A percentile compares a stretch with the other conserved stretches of the same genome.
Evolutionary conservation across 2,888 invertebrate species (phyloP).

Genomic region (Tipula lateralis): DNA sequence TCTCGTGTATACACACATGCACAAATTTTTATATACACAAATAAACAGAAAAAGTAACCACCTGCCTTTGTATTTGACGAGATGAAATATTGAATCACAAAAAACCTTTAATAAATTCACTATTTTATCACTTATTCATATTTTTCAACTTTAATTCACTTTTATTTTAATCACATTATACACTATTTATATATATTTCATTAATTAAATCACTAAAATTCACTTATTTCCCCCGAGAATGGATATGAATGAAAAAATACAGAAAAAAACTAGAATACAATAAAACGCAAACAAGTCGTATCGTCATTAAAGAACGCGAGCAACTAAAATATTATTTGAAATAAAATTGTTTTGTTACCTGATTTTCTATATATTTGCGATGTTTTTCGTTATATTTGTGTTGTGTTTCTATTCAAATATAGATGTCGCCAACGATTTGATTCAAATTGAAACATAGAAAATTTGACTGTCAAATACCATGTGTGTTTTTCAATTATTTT

Average conservation of each 20-base stretch:
- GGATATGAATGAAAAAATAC: background rate
- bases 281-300: background rate
- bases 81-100: background rate
- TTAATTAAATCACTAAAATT: background rate
- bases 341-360: background rate
- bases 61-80: constrained; percentile 19
- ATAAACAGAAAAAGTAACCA: background rate
- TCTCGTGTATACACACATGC: background rate
- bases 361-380: background rate
- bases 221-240: background rate
- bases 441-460: background rate
- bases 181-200: background rate
- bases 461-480: background rate
- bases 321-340: background rate
- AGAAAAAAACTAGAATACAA: background rate
- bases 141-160: background rate
- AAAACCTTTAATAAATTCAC: background rate
- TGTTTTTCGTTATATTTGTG: background rate
- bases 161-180: background rate
- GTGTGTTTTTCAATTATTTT: background rate
- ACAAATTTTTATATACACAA: background rate
- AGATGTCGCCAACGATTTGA: background rate
- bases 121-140: background rate
- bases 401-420: background rate
- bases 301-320: background rate